These are phyloP conservation scores for Coranthus polyacanthus DNA, from an alignment of 2,797 vertebrate genomes.

Conservation along the genomic window DNA sequence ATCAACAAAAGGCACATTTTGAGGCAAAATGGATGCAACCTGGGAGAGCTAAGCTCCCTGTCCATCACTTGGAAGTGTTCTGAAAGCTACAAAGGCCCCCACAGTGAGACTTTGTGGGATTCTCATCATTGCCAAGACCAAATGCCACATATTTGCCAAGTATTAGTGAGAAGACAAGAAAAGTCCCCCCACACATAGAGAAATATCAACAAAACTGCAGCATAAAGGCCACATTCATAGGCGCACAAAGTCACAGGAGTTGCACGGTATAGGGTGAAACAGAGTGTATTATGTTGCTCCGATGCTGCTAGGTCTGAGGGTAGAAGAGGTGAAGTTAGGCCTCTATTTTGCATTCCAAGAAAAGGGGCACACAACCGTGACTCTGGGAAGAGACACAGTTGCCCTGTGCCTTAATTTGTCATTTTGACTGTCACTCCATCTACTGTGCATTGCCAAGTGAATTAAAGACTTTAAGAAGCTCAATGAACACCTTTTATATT, in stretches of 20 bases:
- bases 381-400: too few relatives aligned
- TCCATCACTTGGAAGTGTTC: conserved; percentile 74
- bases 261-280: too few relatives aligned
- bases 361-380: too few relatives aligned
- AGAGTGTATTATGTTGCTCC: conserved; percentile 67
- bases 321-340: too few relatives aligned
- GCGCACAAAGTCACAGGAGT: too few relatives aligned
- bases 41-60: conserved; percentile 75
- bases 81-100: conserved; percentile 78
- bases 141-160: too few relatives aligned
- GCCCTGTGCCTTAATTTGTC: conserved; percentile 75
- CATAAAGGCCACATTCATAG: too few relatives aligned
- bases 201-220: conserved; percentile 83
- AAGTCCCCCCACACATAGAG: conserved; percentile 68
- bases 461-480: too few relatives aligned
- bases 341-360: conserved; percentile 69
- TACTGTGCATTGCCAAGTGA: conserved; percentile 73
- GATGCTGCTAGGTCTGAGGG: conserved; percentile 60
- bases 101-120: conserved; percentile 76
- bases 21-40: conserved; percentile 63
- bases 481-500: conserved; percentile 76
- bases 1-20: conserved; percentile 75
- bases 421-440: conserved; percentile 73
- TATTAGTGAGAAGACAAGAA: conserved; percentile 76
- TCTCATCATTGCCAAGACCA: conserved; percentile 79